Conservation (phyloP, 2,888 invertebrate species). For the Falcaria lacertinaria region DNA sequence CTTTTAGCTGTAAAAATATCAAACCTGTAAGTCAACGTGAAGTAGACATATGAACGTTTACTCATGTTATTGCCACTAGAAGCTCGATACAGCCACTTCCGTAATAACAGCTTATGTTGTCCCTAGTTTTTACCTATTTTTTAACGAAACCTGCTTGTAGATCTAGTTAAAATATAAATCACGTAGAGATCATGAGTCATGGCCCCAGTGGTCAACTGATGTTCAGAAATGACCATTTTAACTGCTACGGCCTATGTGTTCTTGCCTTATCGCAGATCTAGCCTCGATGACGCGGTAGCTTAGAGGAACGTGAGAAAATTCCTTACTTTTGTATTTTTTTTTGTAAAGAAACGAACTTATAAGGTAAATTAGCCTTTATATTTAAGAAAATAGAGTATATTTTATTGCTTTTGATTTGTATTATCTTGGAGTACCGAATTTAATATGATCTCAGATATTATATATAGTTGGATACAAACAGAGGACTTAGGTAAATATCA, state of each 20-base stretch:
- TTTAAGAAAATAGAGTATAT: neutral
- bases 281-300: conserved; percentile 53
- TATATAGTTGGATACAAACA: no score
- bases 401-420: neutral
- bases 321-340: conserved; percentile 20
- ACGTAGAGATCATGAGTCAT: conserved; percentile 44
- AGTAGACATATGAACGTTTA: no score
- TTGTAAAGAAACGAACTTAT: conserved; percentile 1
- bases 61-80: no score
- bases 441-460: no score
- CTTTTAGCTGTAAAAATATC: no score
- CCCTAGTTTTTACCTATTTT: no score
- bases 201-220: conserved; percentile 57
- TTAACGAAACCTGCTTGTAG: no score
- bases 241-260: conserved; percentile 33
- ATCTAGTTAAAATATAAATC: conserved; percentile 25
- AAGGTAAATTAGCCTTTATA: neutral
- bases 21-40: no score
- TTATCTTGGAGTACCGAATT: no score
- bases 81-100: no score
- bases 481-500: no score
- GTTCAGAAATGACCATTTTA: conserved; percentile 40
- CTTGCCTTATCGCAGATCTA: conserved; percentile 51
- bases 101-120: no score
- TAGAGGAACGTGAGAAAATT: conserved; percentile 57